These are phyloP conservation scores for Himalopsyche japonica DNA, from an alignment of 2,888 invertebrate species.

Conservation along the genomic window DNA sequence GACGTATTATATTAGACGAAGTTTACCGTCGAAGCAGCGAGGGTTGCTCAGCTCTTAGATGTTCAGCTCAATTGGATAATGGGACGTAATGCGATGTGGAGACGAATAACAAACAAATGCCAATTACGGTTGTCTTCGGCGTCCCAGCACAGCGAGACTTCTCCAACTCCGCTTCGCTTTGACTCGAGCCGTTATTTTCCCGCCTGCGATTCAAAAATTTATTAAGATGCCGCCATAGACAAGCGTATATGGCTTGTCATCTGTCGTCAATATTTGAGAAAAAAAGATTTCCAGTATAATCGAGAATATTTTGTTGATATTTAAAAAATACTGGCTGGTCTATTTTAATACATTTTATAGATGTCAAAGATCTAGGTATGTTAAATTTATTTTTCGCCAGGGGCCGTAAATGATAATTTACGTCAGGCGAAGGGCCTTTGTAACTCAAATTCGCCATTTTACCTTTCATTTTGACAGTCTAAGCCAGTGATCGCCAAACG, in stretches of 20 bases:
- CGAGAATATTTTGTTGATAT: no score
- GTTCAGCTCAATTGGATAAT: conserved; percentile 36
- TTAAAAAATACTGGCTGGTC: no score
- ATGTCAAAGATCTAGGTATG: no score
- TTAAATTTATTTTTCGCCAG: no score
- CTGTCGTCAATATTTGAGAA: no score
- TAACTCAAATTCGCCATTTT: no score
- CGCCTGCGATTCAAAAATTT: neutral
- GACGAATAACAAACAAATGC: conserved; percentile 26
- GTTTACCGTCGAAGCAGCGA: conserved; percentile 2
- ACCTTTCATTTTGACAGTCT: no score
- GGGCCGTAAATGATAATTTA: no score
- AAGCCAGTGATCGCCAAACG: neutral
- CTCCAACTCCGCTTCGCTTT: neutral
- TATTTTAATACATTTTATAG: no score
- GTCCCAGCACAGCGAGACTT: neutral
- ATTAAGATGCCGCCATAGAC: neutral
- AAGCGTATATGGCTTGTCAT: neutral
- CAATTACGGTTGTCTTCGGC: conserved; percentile 23
- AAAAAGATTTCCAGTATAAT: no score
- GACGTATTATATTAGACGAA: neutral
- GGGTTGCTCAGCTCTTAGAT: conserved; percentile 24
- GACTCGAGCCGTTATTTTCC: neutral
- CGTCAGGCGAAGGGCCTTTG: no score
- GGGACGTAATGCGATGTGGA: conserved; percentile 33